Base-by-base conservation (phyloP, 1,140 invertebrate species). In the Sycophila sp. region DNA sequence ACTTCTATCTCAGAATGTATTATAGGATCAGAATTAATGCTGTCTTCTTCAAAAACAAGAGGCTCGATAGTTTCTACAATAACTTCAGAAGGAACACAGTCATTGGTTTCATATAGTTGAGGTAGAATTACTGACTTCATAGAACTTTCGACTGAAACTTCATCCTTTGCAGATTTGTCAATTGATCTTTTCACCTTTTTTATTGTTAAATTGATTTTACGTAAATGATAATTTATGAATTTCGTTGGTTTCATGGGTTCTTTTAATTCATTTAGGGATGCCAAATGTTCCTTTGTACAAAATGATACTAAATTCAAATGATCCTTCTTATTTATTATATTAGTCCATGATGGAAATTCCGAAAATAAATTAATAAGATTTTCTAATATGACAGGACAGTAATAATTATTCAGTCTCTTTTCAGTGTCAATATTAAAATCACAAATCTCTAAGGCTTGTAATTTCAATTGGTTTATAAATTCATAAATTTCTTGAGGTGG, bases 301-400 rank as follows among this genome's bases (percentile, higher is more conserved):
- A n/a, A 22, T 3, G 69, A 45, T 15, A 49, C 49, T 32, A 71
- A 53, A 17, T 38, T 58, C 4, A 53, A 51, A 49, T 64, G 30
- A 24, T 19, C 34, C 58, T 71, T 47, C 11, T 49, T 71, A 3
- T 22, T 11, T 19, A 71, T 49, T 17, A 71, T 28, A 55, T 71
- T 56, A 19, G 69, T 71, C 69, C 69, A 71, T n/a, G 69, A 56
- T 17, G 69, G 69, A 58, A 71, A 71, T 22, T 71, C 69, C n/a
- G 36, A 28, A 17, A 71, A 24, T 36, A 71, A 7, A 8, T 65
- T 32, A 7, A 64, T 65, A 4, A 64, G 58, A 59, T 71, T 63
- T 32, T 71, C 69, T 15, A 71, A 30, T 26, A 65, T 22, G 4
- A 59, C 45, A n/a, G 69, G 69, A 32, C 69, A 71, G 24, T 71